These are phyloP conservation scores for Acrocephalus arundinaceus DNA, from an alignment of 2,113 vertebrate genomes.

Conservation along the genomic window DNA sequence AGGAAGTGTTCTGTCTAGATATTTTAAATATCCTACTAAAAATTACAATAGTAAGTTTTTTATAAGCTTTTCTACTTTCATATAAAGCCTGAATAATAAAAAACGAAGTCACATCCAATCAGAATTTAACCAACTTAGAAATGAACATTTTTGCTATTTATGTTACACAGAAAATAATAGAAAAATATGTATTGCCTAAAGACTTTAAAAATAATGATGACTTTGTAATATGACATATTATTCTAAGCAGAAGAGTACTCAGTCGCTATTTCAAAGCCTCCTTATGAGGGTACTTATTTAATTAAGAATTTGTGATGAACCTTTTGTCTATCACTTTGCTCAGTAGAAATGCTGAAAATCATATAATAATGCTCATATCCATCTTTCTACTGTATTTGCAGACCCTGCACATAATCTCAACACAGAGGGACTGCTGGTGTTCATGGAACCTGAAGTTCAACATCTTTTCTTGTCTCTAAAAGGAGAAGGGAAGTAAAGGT, in stretches of 20 bases:
- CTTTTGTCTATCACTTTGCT: background rate
- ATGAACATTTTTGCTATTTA: background rate
- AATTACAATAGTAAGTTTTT: background rate
- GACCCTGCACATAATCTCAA: background rate
- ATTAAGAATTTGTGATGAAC: background rate
- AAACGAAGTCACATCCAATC: background rate
- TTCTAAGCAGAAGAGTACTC: background rate
- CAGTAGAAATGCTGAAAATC: background rate
- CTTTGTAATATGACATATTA: background rate
- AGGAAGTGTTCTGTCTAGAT: slow-evolving; percentile 36
- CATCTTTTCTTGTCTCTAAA: background rate
- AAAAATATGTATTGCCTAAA: background rate
- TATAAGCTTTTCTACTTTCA: background rate
- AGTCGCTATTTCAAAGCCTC: background rate
- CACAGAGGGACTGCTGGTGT: background rate
- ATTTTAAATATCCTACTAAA: background rate
- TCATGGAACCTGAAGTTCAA: background rate
- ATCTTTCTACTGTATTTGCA: background rate
- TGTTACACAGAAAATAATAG: background rate
- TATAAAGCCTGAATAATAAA: background rate
- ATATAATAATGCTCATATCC: background rate
- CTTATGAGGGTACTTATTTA: background rate
- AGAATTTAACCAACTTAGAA: background rate
- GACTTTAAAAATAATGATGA: background rate
- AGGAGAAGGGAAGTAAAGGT: background rate